A percentile compares a stretch with the other conserved stretches of the same genome.
These are phyloP conservation scores for Lipotes vexillifer DNA, from an alignment of 2,113 vertebrate species.

Conservation along the genomic window DNA sequence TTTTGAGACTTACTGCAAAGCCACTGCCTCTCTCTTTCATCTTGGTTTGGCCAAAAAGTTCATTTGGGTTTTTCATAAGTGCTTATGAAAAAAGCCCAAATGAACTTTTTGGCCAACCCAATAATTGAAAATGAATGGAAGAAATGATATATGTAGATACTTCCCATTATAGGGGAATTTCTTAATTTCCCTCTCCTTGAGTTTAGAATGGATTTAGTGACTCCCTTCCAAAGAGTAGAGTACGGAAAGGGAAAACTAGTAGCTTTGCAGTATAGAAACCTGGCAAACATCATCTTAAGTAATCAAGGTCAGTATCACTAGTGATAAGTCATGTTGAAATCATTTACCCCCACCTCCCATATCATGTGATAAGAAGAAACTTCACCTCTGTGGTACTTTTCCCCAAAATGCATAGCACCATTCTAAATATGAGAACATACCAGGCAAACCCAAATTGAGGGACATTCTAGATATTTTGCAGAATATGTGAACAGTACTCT, in stretches of 20 bases:
- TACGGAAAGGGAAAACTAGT: not conserved
- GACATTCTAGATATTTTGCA: not conserved
- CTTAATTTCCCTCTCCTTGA: not conserved
- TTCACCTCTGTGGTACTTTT: not conserved
- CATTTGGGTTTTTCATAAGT: too few species aligned
- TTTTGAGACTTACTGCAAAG: not conserved
- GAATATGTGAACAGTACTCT: not conserved
- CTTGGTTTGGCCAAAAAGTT: too few species aligned
- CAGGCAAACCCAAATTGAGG: not conserved
- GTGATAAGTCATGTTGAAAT: not conserved
- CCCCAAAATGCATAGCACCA: not conserved
- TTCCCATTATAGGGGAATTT: not conserved
- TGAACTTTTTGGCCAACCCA: too few species aligned
- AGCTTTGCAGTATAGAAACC: not conserved
- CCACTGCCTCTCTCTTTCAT: not conserved
- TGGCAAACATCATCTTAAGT: not conserved
- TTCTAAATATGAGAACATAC: not conserved
- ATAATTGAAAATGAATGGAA: constrained; percentile 9
- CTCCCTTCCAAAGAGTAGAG: not conserved
- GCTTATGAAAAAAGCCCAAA: too few species aligned
- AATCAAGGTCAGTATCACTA: not conserved
- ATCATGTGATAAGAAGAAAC: not conserved
- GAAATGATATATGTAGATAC: not conserved
- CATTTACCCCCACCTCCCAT: not conserved
- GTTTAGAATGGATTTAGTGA: not conserved